Evolutionary conservation across 2,113 vertebrate species (phyloP).

Genomic region (Cettia cetti): DNA sequence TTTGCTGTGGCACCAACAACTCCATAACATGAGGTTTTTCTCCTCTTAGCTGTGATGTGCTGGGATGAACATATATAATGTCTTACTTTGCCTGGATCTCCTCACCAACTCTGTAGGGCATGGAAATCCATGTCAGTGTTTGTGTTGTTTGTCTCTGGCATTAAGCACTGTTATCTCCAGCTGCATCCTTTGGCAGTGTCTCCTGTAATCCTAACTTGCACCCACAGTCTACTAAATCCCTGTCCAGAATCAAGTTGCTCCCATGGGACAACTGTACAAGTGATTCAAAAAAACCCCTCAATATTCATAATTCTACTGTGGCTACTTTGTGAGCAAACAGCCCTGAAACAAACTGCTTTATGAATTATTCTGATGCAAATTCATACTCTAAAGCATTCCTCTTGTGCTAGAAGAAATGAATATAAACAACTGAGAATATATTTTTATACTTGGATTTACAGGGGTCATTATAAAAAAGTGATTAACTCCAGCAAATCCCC

Average conservation of each 20-base stretch:
- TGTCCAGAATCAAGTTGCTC: neutral
- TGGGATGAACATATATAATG: neutral
- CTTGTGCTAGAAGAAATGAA: constrained; percentile 31
- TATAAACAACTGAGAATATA: constrained; percentile 24
- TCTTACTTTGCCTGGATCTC: neutral
- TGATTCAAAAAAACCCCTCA: neutral
- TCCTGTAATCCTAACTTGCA: neutral
- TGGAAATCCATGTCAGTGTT: neutral
- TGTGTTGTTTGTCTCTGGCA: too few relatives aligned
- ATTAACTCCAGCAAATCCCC: constrained; percentile 42
- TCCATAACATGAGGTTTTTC: neutral
- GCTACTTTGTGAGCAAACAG: constrained; percentile 9
- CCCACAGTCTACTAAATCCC: neutral
- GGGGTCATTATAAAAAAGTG: constrained; percentile 47
- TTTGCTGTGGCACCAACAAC: neutral
- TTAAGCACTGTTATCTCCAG: neutral
- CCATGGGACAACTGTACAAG: neutral
- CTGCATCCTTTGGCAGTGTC: neutral
- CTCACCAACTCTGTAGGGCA: neutral
- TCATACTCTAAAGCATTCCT: neutral
- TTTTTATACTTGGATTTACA: constrained; percentile 59
- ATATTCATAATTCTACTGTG: neutral
- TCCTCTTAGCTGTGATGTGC: neutral
- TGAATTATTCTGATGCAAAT: constrained; percentile 66
- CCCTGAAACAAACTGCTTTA: neutral